Evolutionary conservation across 2,888 invertebrate genomes (phyloP).

Genomic region (Sinohyriopsis cumingii): DNA sequence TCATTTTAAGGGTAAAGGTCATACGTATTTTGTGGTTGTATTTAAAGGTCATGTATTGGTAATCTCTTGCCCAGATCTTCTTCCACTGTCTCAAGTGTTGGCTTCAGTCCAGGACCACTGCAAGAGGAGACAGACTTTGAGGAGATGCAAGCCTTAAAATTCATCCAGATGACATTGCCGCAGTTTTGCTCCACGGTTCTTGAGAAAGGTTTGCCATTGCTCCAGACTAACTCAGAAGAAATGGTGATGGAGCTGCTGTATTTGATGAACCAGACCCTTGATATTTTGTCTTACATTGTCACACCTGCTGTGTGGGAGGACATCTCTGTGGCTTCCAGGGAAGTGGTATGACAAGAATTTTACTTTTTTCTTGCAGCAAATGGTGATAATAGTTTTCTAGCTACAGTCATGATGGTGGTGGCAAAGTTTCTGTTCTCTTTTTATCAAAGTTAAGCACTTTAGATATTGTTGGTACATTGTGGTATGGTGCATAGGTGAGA

Average conservation of each 20-base stretch:
- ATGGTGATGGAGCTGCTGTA: conserved; percentile 47
- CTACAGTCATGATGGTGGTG: too few species aligned
- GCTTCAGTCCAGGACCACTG: conserved; percentile 38
- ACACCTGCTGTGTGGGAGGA: conserved; percentile 60
- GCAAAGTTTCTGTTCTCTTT: too few species aligned
- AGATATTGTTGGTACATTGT: too few species aligned
- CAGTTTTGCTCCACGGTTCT: conserved; percentile 64
- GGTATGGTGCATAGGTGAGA: neutral
- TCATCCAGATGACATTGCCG: conserved; percentile 65
- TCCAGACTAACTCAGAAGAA: conserved; percentile 49
- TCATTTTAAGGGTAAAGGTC: too few species aligned
- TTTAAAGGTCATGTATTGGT: too few species aligned
- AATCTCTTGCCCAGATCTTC: conserved; percentile 1
- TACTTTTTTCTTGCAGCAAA: neutral
- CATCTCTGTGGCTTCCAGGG: conserved; percentile 57
- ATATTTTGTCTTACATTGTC: conserved; percentile 45
- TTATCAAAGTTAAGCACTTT: too few species aligned
- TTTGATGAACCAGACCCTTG: conserved; percentile 51
- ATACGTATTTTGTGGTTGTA: too few species aligned
- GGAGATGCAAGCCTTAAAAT: conserved; percentile 60
- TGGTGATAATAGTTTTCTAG: too few species aligned
- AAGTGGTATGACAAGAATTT: conserved; percentile 51
- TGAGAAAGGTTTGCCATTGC: conserved; percentile 55
- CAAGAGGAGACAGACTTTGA: conserved; percentile 60
- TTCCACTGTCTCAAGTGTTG: conserved; percentile 45